Conservation (phyloP, 2,113 vertebrate genomes). For the Actinemys pallida region DNA sequence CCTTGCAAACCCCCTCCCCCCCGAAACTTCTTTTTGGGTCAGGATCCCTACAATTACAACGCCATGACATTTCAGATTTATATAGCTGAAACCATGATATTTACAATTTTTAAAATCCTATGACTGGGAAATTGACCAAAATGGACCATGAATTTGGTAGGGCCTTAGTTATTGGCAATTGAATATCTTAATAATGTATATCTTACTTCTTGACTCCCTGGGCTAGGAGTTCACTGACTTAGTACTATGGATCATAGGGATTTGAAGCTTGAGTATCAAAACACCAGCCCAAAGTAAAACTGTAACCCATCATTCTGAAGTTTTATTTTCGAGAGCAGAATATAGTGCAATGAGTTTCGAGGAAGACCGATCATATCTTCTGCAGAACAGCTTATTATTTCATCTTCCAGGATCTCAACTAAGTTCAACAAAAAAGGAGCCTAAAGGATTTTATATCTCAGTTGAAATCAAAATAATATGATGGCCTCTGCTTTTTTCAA, state of each 20-base stretch:
- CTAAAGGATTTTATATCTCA: not conserved
- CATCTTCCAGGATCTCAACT: not conserved
- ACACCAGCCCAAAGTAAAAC: not conserved
- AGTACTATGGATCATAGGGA: not conserved
- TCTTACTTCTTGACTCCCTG: fast-evolving
- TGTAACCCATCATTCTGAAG: not conserved
- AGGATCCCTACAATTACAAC: too few relatives aligned
- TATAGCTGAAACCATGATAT: too few relatives aligned
- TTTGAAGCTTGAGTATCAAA: not conserved
- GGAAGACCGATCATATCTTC: not conserved
- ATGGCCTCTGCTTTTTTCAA: not conserved
- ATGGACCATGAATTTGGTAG: too few relatives aligned
- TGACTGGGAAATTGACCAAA: too few relatives aligned
- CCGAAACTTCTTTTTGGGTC: too few relatives aligned
- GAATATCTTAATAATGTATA: not conserved
- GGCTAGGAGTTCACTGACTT: not conserved
- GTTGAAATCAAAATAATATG: not conserved
- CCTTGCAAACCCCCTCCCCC: too few relatives aligned
- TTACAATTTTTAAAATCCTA: too few relatives aligned
- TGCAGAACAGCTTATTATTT: not conserved
- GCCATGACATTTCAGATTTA: too few relatives aligned
- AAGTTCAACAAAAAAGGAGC: not conserved
- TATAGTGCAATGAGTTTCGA: not conserved
- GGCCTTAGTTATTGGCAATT: not conserved
- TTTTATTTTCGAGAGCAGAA: not conserved